Evolutionary conservation across 2,888 invertebrate species (phyloP), one percentile per base, ranked within the genome.

Genomic region (Drepana falcataria): DNA sequence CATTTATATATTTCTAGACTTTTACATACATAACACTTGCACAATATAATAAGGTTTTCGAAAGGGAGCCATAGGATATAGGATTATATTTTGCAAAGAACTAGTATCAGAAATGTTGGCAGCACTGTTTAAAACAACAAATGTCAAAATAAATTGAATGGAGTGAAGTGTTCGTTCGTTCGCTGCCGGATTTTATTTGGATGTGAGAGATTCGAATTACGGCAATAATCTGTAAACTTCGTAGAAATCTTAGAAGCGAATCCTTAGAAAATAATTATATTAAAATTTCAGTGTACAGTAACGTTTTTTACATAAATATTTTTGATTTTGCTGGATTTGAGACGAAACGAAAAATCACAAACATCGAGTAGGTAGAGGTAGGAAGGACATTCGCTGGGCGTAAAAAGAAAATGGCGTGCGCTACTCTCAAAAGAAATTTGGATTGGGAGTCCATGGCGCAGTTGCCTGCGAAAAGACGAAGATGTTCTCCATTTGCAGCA

Each of bases 401-500:
- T 92, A 91, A 85, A 89, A 93, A 88, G 87, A 94, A 93, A 93
- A 99, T 99, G 98, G 98, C 98, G 93, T 98, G 98, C 93, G 98
- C 98, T 91, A 98, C 98, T 79, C 93, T 98, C 68, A 98, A 98
- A 93, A 94, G 98, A 87, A 95, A 96, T 83, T 93, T 97, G 81
- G 98, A 98, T 87, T 98, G 98, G 94, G 98, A 98, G 91, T 96
- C 97, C 65, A 94, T 97, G 87, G 95, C 96, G 81, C 95, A 95
- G 79, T 92, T 96, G 76, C 96, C 97, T 58, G 94, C 95, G 40
- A 98, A 98, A 90, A 93, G 98, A 80, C 94, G 98, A 87, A 94
- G 98, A 92, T 98, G 97, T 91, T 95, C 95, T 77, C 97, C 97
- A 58, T 95, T 97, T 92, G 96, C 96, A 75, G 93, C 94, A 65